Evolutionary conservation across 2,888 invertebrate species (phyloP).

Genomic region (Philereme transversata): DNA sequence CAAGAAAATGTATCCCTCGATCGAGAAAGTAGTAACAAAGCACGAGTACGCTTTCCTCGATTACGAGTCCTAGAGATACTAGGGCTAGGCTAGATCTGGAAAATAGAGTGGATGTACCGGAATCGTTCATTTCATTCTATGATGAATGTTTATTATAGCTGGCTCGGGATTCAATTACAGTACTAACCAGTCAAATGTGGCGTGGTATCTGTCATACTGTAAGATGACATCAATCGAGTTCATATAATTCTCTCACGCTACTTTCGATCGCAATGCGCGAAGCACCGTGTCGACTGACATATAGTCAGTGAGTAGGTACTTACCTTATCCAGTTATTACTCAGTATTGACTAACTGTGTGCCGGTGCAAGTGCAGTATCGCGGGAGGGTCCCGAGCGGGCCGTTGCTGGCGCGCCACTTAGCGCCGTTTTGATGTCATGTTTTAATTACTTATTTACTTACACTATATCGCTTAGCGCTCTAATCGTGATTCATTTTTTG

Average conservation of each 20-base stretch:
- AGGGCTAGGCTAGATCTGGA: no score
- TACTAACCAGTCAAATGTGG: no score
- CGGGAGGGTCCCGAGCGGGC: slow-evolving; percentile 2
- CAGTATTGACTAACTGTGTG: slow-evolving; percentile 26
- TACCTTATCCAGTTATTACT: slow-evolving; percentile 26
- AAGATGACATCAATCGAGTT: no score
- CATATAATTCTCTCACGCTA: background rate
- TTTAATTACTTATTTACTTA: background rate
- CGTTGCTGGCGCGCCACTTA: background rate
- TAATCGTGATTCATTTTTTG: background rate
- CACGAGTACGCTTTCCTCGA: no score
- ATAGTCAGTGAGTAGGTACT: slow-evolving; percentile 3
- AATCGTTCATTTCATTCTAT: no score
- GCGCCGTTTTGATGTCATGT: background rate
- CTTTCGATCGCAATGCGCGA: background rate
- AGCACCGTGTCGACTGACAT: background rate
- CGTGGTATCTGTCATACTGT: no score
- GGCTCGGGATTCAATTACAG: no score
- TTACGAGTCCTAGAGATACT: no score
- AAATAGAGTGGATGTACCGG: no score
- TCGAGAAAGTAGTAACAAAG: no score
- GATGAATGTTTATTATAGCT: no score
- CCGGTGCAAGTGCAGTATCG: background rate
- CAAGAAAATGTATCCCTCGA: no score
- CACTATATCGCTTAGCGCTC: background rate